Conservation (phyloP, 2,888 invertebrate genomes). For the Hesperia comma region DNA sequence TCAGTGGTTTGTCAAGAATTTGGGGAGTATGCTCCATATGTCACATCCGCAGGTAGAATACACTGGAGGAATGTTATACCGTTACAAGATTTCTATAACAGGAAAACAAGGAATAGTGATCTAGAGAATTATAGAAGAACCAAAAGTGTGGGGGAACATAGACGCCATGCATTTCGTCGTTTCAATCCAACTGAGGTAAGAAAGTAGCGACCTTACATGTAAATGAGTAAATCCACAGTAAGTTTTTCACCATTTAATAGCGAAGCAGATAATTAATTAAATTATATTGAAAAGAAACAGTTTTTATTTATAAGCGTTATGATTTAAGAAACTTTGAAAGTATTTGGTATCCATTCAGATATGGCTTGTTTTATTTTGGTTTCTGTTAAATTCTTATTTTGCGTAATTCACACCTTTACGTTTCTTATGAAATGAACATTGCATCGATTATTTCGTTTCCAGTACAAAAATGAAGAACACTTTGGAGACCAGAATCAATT, state of each 20-base stretch:
- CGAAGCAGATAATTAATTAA: too few relatives aligned
- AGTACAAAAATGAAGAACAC: background rate
- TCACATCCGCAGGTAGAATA: constrained; percentile 24
- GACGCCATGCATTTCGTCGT: background rate
- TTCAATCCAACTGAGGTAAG: background rate
- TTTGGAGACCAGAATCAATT: background rate
- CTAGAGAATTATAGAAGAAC: constrained; percentile 16
- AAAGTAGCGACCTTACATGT: too few relatives aligned
- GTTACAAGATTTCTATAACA: constrained; percentile 37
- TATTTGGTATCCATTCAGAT: too few relatives aligned
- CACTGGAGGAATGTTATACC: constrained; percentile 41
- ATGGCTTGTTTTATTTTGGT: too few relatives aligned
- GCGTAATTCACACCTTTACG: too few relatives aligned
- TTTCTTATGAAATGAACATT: too few relatives aligned
- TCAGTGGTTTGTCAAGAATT: constrained; percentile 11
- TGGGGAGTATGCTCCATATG: background rate
- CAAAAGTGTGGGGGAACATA: background rate
- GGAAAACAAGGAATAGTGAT: background rate
- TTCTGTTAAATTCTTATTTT: too few relatives aligned
- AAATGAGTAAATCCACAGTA: too few relatives aligned
- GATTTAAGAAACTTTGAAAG: too few relatives aligned
- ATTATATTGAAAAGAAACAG: too few relatives aligned
- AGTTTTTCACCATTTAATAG: too few relatives aligned
- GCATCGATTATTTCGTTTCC: background rate
- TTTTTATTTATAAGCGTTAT: too few relatives aligned